These are phyloP conservation scores for Atherix ibis DNA, from an alignment of 2,888 invertebrate species.

Conservation along the genomic window DNA sequence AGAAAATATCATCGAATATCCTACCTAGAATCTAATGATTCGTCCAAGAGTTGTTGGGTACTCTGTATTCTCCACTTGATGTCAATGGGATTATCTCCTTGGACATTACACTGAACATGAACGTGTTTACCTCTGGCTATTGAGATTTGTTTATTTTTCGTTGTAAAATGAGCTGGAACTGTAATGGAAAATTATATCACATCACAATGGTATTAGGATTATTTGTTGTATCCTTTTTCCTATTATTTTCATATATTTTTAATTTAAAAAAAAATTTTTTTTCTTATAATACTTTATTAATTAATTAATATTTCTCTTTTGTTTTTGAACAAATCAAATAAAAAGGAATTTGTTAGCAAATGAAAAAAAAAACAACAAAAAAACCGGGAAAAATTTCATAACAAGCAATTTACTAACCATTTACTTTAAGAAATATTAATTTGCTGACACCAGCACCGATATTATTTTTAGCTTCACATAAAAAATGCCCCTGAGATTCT, in stretches of 20 bases:
- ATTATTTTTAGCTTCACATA: conserved; percentile 86
- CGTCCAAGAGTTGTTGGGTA: conserved; percentile 57
- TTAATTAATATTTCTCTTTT: no score
- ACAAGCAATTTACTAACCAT: conserved; percentile 44
- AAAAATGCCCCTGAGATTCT: conserved; percentile 77
- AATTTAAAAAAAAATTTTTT: no score
- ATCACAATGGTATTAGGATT: no score
- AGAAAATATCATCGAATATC: no score
- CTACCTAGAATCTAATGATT: conserved; percentile 53
- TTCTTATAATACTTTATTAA: no score
- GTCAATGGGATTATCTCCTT: conserved; percentile 76
- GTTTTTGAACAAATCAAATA: no score
- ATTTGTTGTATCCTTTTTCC: no score
- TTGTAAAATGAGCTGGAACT: conserved; percentile 72
- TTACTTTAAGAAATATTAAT: conserved; percentile 76
- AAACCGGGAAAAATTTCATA: conserved; percentile 27
- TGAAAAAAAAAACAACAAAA: conserved; percentile 30
- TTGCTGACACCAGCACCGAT: conserved; percentile 86
- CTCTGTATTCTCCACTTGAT: conserved; percentile 59
- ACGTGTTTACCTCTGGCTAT: conserved; percentile 71
- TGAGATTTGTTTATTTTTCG: conserved; percentile 67
- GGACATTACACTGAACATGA: conserved; percentile 69
- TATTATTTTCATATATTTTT: no score
- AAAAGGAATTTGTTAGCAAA: conserved; percentile 1
- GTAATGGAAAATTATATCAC: conserved; percentile 24